phyloP scores from a whole-genome alignment of 2,113 vertebrate genomes.

The Platichthys stellatus region DNA sequence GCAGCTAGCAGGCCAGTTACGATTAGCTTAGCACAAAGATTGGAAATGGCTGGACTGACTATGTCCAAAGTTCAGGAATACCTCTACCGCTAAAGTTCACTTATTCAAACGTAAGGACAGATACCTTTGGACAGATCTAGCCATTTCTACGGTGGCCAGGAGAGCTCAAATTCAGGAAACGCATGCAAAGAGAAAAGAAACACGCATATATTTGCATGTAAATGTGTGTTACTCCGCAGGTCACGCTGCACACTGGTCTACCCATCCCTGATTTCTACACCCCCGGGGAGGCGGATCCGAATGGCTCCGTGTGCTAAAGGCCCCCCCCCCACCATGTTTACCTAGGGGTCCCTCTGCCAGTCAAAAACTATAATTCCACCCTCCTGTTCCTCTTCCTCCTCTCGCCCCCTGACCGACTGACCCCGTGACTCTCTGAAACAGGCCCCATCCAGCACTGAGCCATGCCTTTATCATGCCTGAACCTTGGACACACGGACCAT shows the following conservation, averaged over 20 bases:
- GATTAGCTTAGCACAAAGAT: conserved; percentile 28
- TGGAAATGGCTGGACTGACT: not conserved
- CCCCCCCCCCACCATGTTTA: conserved; percentile 6
- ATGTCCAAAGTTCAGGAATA: not conserved
- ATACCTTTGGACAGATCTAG: not conserved
- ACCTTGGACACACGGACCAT: conserved; percentile 29
- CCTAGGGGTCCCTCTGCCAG: conserved; percentile 27
- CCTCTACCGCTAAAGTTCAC: not conserved
- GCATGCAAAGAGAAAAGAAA: not conserved
- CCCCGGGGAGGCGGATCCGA: conserved; percentile 84
- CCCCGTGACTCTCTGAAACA: not conserved
- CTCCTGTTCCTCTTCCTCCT: not conserved
- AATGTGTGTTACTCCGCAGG: conserved; percentile 82
- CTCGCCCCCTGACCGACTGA: conserved; percentile 29
- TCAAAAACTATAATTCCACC: conserved; percentile 29
- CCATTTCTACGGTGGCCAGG: too few species aligned
- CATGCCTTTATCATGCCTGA: conserved; percentile 58
- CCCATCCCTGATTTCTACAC: conserved; percentile 96
- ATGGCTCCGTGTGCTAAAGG: conserved; percentile 78
- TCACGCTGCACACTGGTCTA: conserved; percentile 95
- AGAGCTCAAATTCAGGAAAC: too few species aligned
- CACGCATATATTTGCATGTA: not conserved
- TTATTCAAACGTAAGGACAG: not conserved
- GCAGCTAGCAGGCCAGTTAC: not conserved
- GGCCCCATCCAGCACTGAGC: conserved; percentile 52